Percentiles rank a stretch among this genome's conserved stretches.
Evolutionary conservation across 2,888 invertebrate species (phyloP).

Genomic region (Caenorhabditis sp.): DNA sequence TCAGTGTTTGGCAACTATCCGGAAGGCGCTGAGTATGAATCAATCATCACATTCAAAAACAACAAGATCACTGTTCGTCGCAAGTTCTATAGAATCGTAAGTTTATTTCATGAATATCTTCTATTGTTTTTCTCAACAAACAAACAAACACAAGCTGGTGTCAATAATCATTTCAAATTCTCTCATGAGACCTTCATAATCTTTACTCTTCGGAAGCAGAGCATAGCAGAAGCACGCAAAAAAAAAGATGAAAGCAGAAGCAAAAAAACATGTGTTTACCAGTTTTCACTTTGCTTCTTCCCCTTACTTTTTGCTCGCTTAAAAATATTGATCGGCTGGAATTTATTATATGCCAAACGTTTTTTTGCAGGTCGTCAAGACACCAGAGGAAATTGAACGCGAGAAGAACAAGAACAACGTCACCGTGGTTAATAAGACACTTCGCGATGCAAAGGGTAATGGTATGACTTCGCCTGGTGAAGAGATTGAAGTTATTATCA

Average conservation of each 20-base stretch:
- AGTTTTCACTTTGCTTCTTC: not conserved
- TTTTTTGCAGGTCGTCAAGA: not conserved
- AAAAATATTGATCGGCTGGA: not conserved
- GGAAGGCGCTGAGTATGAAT: constrained; percentile 34
- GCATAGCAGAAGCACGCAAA: not conserved
- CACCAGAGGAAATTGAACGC: not conserved
- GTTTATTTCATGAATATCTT: not conserved
- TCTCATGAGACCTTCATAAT: not conserved
- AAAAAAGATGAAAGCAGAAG: not conserved
- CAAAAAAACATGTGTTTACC: constrained; percentile 1
- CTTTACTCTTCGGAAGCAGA: not conserved
- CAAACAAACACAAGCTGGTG: not conserved
- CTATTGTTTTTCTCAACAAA: not conserved
- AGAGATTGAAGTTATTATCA: constrained; percentile 7
- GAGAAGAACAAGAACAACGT: not conserved
- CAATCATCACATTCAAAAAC: constrained; percentile 24
- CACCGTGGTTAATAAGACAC: not conserved
- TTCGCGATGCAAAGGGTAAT: not conserved
- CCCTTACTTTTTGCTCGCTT: not conserved
- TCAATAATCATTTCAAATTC: not conserved
- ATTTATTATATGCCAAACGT: not conserved
- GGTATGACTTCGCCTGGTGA: not conserved
- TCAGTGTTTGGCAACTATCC: constrained; percentile 43
- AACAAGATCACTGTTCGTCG: constrained; percentile 35
- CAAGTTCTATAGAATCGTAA: constrained; percentile 14